Evolutionary conservation across 2,888 invertebrate species (phyloP), one percentile per base, ranked within the genome.

Genomic region (Plebejus melissa): DNA sequence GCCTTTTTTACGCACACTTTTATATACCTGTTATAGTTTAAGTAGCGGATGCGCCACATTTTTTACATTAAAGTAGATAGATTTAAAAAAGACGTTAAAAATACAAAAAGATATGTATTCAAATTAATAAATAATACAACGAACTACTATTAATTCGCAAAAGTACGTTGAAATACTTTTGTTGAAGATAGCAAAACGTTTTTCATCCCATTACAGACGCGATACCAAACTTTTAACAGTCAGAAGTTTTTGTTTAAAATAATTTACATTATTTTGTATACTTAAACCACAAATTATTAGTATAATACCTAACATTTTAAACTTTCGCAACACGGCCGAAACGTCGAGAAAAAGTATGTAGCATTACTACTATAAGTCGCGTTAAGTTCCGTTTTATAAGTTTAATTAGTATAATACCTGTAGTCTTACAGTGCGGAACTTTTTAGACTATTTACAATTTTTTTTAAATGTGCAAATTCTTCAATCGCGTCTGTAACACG

Each of bases 121-220:
- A 81, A 85, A 86, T 54, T 83, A 86, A 86, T 88, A 22, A 22
- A 22, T 87, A 89, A 86, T 85, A 87, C 91, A 91, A 91, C 91
- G 91, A 92, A 92, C 85, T 91, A 90, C 84, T 84, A 84, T 87
- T 88, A 86, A 80, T 70, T 32, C 78, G 77, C 80, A 79, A 81
- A 79, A 80, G 78, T 72, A 72, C 6, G 79, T 80, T 77, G 54
- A 78, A 75, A 75, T 50, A 9, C 74, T 74, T 69, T 54, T 7
- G 38, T 16, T 54, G 16, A 46, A 13, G 4, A 54, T 16, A 16
- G 54, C 16, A 54, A 54, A 54, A 54, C 13, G 46, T 46, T 46
- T 50, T 54, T 54, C 16, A 16, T 54, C 22, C 69, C 38, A 11
- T 69, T 54, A n/a, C 50, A 46, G 65, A 16, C 54, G 38, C 36